These are phyloP conservation scores for Anhinga rufa DNA, from an alignment of 2,113 vertebrate species.

Conservation along the genomic window DNA sequence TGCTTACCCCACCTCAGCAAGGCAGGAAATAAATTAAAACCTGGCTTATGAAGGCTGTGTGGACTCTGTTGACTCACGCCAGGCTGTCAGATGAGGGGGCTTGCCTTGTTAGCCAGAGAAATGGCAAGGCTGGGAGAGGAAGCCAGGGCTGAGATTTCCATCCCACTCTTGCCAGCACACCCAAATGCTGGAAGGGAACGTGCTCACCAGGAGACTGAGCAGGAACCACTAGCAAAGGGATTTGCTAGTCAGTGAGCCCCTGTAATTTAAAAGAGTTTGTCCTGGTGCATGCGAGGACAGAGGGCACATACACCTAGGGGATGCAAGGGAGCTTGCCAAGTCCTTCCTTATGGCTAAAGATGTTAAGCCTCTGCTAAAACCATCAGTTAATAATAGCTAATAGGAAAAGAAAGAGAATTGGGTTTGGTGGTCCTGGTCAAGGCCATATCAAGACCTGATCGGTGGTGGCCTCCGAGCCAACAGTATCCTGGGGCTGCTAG, in stretches of 20 bases:
- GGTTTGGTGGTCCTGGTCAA: neutral
- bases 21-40: neutral
- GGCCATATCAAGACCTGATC: neutral
- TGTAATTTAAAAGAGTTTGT: neutral
- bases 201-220: accelerated
- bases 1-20: neutral
- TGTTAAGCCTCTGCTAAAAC: neutral
- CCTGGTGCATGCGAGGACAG: neutral
- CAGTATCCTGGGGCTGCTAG: too few relatives aligned
- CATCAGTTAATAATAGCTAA: neutral
- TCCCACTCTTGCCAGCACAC: neutral
- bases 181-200: neutral
- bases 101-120: neutral
- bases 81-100: neutral
- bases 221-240: neutral
- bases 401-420: neutral
- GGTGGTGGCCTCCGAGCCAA: neutral
- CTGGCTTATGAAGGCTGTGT: neutral
- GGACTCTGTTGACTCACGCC: neutral
- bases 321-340: neutral
- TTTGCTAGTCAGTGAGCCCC: neutral
- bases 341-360: neutral
- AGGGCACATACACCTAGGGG: neutral
- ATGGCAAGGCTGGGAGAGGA: neutral
- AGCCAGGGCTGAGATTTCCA: neutral